phyloP scores from a whole-genome alignment of 1,140 invertebrate genomes.

The Apis dorsata region DNA sequence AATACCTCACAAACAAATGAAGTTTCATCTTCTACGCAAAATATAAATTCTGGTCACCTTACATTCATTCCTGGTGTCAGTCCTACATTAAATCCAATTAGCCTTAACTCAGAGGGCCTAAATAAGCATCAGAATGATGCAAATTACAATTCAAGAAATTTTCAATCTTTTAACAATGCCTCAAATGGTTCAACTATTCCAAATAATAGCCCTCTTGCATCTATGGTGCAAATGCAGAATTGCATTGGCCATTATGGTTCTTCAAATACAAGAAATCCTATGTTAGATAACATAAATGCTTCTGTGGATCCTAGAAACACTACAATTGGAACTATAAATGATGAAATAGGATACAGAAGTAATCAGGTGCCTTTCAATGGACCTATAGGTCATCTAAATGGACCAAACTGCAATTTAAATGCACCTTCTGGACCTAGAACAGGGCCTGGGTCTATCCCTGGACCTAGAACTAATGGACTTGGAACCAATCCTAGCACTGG shows the following conservation, averaged over 20 bases:
- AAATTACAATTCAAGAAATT: conserved; percentile 59
- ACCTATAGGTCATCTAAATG: conserved; percentile 55
- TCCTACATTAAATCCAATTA: conserved; percentile 48
- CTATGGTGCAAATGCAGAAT: conserved; percentile 62
- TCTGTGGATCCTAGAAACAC: conserved; percentile 60
- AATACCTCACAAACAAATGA: conserved; percentile 58
- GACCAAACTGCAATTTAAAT: conserved; percentile 57
- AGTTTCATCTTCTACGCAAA: conserved; percentile 54
- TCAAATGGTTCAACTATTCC: conserved; percentile 46
- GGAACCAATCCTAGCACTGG: conserved; percentile 1
- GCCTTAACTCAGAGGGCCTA: conserved; percentile 44
- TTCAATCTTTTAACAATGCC: conserved; percentile 51
- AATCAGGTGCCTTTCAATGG: conserved; percentile 67
- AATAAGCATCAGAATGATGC: conserved; percentile 60
- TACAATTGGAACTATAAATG: conserved; percentile 58
- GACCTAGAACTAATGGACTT: not conserved
- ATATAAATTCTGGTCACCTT: conserved; percentile 63
- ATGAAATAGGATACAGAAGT: conserved; percentile 68
- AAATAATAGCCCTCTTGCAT: conserved; percentile 49
- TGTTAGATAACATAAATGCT: conserved; percentile 55
- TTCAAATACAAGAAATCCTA: conserved; percentile 53
- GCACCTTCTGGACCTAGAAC: conserved; percentile 37
- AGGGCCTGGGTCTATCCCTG: conserved; percentile 3
- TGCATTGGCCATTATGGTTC: conserved; percentile 60
- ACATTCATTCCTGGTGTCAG: conserved; percentile 57